These are phyloP conservation scores for Ammodytes marinus DNA, from an alignment of 2,113 vertebrate species.

Conservation along the genomic window DNA sequence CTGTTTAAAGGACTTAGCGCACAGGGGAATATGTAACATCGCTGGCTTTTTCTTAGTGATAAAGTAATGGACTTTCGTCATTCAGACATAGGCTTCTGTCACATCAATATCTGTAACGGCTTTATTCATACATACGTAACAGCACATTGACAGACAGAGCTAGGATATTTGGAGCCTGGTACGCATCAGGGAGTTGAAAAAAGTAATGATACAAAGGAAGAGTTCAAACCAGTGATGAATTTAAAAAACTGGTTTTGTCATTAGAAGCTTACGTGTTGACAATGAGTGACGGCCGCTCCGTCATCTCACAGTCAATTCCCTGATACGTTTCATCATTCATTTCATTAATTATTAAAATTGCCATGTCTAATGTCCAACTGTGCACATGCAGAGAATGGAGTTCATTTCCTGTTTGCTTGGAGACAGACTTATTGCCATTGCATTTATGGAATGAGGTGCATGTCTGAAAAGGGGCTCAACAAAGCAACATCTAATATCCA, in stretches of 20 bases:
- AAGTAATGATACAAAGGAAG: not conserved
- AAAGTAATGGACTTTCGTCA: not conserved
- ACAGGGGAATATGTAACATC: too few species aligned
- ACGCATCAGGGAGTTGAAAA: not conserved
- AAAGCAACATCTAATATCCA: not conserved
- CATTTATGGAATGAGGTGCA: not conserved
- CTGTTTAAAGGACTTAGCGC: not conserved
- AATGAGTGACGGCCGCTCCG: not conserved
- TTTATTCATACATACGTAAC: not conserved
- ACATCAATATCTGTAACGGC: not conserved
- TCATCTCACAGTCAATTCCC: not conserved
- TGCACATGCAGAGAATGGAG: not conserved
- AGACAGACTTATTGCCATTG: not conserved
- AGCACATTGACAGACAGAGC: not conserved
- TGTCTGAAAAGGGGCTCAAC: not conserved
- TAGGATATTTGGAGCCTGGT: not conserved
- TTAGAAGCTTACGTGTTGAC: not conserved
- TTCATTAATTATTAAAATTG: not conserved
- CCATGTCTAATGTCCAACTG: not conserved
- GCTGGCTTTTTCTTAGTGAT: not conserved
- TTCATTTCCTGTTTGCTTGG: not conserved
- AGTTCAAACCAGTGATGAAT: not conserved
- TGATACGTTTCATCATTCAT: not conserved
- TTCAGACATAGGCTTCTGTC: not conserved
- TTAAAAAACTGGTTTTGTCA: not conserved